Base-by-base conservation (phyloP, 2,888 invertebrate species). In the Zygogramma bicolorata region DNA sequence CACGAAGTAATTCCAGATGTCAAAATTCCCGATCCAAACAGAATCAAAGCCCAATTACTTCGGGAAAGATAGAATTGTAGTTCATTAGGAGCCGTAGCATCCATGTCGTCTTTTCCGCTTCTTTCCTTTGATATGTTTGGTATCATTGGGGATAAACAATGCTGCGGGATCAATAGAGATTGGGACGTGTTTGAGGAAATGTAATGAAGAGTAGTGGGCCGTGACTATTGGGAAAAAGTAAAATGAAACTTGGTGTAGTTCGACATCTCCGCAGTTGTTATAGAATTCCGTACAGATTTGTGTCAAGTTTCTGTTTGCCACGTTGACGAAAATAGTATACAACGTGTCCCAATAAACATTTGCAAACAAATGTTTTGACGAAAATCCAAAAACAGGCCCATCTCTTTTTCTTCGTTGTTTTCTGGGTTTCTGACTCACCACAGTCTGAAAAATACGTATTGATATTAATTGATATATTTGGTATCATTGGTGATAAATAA, bases 21-120 rank as follows among this genome's bases (percentile, higher is more conserved):
- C 62, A 62, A 61, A 68, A 68, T 68, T 68, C 68, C 53, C 61
- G 57, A 40, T 61, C 68, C 61, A 61, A 60, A 63, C 63, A 25
- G 29, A 63, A 63, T 63, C 63, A 63, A 46, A 63, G 46, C 46
- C 63, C 63, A 63, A 63, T 63, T 63, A 63, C 63, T 49, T 63
- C 63, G 31, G 49, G 63, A 42, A 63, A 63, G 63, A 46, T 13
- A 27, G 25, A 42, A 25, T 15, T 27, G 18, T 34, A 46, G 63
- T 63, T 63, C 46, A 63, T 53, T 53, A 53, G 53, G 27, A 27
- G 53, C 10, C n/a, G 53, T 53, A 53, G 25, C 53, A 53, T 46
- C 29, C 25, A 46, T 46, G 46, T 27, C 46, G 34, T 49, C 46
- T 46, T 27, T 29, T 63, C 46, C 18, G 63, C 15, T 46, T 63